Evolutionary conservation across 2,797 vertebrate genomes (phyloP), one percentile per base, ranked within the genome.

Genomic region (Pseudopleuronectes americanus): DNA sequence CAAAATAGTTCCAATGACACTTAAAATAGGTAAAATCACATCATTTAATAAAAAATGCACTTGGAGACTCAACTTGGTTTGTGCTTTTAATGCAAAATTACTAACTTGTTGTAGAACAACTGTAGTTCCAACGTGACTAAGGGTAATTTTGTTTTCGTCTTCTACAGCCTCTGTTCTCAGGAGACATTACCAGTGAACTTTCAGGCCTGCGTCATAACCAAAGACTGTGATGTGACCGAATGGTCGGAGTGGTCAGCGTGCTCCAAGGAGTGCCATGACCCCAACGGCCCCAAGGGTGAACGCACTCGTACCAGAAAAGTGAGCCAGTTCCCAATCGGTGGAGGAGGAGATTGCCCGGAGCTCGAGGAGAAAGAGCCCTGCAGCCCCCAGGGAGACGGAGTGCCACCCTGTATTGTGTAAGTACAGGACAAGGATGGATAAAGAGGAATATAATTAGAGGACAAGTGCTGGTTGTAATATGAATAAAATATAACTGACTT

Each of bases 161-260:
- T 55, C 24, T 74, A 0, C 92, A 99, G 97, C 84, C 92, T 97
- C 64, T 99, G 98, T 81, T 93, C 93, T 7, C 95, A 97, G 88
- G 95, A 97, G 54, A 94, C 90, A 4, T 76, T 98, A 26, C 98
- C 97, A 1, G 83, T 96, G 76, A 96, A 96, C 0, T 97, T 96
- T 91, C 97, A 98, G 89, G 96, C 97, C 59, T 99, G 98, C 19
- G 96, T 99, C 71, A 92, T 97, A 58, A 87, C 92, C 31, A 97
- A 95, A 87, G 96, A 96, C 80, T 99, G 97, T 41, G 96, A 97
- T 26, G 94, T 97, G 62, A 94, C 94, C 0, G 96, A 98, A 64
- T 99, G 98, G 98, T 94, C 95, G 0, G 95, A 96, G 36, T 99
- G 98, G 98, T 95, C 95, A 0, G 61, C 90, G 0, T 99, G 98